A percentile compares a stretch with the other conserved stretches of the same genome.
Evolutionary conservation across 2,113 vertebrate species (phyloP).

Genomic region (Gymnorhina tibicen): DNA sequence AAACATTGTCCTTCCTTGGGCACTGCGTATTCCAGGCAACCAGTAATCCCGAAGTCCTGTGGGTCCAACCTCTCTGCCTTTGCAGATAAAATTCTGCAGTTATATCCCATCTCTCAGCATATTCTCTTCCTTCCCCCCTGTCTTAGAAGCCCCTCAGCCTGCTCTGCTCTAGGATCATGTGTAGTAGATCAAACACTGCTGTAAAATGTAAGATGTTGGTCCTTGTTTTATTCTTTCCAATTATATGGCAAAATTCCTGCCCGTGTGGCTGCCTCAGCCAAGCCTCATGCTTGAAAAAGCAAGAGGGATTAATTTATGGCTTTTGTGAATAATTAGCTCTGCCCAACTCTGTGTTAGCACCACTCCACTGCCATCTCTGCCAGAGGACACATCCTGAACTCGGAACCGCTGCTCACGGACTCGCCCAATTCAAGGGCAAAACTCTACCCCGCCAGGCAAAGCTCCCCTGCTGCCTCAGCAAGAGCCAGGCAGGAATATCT

Average conservation of each 20-base stretch:
- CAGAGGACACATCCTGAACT: neutral
- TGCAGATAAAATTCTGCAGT: neutral
- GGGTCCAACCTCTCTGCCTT: neutral
- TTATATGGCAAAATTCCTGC: neutral
- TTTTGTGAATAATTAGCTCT: neutral
- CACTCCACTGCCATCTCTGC: neutral
- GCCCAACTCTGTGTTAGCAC: neutral
- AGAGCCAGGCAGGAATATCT: neutral
- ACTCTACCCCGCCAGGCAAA: neutral
- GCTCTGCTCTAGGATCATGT: neutral
- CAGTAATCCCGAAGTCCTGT: neutral
- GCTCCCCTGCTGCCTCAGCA: neutral
- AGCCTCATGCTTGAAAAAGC: neutral
- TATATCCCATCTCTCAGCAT: neutral
- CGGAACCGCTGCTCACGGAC: fast-evolving
- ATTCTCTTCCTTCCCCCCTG: neutral
- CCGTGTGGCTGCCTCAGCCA: neutral
- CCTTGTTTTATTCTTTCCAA: neutral
- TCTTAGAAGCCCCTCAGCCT: neutral
- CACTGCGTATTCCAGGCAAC: neutral
- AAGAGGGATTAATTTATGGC: neutral
- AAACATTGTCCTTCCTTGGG: neutral
- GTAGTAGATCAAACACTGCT: neutral
- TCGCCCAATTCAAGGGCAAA: neutral
- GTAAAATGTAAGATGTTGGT: neutral